Evolutionary conservation across 2,888 invertebrate genomes (phyloP).

Genomic region (Lasioglossum morio): DNA sequence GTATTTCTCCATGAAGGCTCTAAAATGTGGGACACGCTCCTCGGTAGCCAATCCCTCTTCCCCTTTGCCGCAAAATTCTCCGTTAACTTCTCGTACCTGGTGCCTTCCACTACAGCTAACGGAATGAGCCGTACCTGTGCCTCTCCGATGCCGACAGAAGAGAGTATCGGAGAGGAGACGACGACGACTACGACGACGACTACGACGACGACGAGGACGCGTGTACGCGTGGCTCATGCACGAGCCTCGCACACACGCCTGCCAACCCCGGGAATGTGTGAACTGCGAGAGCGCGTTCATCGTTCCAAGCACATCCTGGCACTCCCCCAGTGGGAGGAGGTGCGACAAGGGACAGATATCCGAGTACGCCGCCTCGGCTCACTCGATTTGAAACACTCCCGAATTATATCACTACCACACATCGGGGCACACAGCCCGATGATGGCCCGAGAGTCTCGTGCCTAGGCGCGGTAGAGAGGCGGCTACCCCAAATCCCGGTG

Average conservation of each 20-base stretch:
- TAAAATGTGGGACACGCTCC: constrained; percentile 82
- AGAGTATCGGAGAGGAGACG: constrained; percentile 20
- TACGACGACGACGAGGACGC: constrained; percentile 15
- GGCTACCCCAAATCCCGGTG: constrained; percentile 51
- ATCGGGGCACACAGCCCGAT: constrained; percentile 41
- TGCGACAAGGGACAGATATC: constrained; percentile 80
- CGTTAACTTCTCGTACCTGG: constrained; percentile 77
- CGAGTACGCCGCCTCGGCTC: constrained; percentile 64
- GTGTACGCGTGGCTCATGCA: constrained; percentile 57
- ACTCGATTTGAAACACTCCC: constrained; percentile 65
- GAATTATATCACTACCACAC: constrained; percentile 70
- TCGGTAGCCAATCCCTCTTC: constrained; percentile 66
- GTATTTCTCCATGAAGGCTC: constrained; percentile 75
- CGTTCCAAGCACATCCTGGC: constrained; percentile 85
- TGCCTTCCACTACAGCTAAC: constrained; percentile 74
- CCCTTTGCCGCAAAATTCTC: constrained; percentile 76
- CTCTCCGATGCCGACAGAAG: constrained; percentile 60
- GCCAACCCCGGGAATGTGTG: constrained; percentile 67
- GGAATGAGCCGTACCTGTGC: constrained; percentile 76
- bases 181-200: neutral
- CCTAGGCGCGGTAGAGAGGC: constrained; percentile 31
- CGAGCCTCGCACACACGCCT: constrained; percentile 40
- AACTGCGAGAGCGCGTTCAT: constrained; percentile 78
- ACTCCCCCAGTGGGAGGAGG: constrained; percentile 82
- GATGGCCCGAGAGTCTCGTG: constrained; percentile 6